These are phyloP conservation scores for Porites divaricata DNA, from an alignment of 92 coral and sea anemone species.

Conservation along the genomic window DNA sequence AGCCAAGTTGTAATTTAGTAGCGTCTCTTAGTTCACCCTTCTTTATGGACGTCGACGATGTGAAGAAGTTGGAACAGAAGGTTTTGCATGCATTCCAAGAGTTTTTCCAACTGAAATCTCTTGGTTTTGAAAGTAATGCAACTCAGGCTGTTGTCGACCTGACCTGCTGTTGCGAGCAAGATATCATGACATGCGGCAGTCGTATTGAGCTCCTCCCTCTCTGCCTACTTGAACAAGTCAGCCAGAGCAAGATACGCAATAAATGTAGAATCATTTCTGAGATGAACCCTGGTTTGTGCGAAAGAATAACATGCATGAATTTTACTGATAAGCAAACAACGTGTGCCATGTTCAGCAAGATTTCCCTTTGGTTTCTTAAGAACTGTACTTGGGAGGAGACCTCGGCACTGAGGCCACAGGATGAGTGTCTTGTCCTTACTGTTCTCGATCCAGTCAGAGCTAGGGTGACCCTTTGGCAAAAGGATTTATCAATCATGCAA, in stretches of 20 bases:
- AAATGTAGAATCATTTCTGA: background rate
- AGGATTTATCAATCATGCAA: background rate
- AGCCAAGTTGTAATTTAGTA: background rate
- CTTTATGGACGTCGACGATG: slow-evolving; percentile 13
- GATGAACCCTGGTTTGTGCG: background rate
- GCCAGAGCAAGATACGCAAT: no score
- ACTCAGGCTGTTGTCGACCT: slow-evolving; percentile 22
- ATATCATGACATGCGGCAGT: background rate
- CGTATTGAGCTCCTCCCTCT: slow-evolving; percentile 20
- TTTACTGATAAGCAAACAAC: slow-evolving; percentile 6
- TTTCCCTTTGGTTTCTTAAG: background rate
- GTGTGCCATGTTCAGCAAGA: background rate
- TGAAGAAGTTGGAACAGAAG: background rate
- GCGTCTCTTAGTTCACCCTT: background rate
- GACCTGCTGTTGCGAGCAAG: background rate
- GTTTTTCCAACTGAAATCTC: background rate
- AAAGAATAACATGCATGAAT: background rate
- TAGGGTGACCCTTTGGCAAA: background rate
- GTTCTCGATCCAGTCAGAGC: background rate
- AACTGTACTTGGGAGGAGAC: background rate
- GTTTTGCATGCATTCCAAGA: background rate
- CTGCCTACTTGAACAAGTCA: background rate
- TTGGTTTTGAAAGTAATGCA: background rate
- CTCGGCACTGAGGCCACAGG: background rate
- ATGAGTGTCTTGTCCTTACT: background rate